phyloP scores from a whole-genome alignment of 1,140 invertebrate genomes.

The Drosophila nigrodunni region DNA sequence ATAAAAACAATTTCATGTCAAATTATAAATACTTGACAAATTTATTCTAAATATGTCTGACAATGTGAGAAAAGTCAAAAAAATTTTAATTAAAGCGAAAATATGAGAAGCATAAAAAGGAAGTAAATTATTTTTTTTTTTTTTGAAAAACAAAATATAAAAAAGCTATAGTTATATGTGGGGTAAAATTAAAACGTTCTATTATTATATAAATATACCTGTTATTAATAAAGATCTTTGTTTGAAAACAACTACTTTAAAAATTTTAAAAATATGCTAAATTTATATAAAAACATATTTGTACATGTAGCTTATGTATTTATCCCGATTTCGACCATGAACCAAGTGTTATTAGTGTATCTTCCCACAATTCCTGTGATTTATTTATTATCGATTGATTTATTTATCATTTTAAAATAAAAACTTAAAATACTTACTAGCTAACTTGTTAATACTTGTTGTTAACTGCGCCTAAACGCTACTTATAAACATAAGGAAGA shows the following conservation, averaged over 20 bases:
- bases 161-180: no score
- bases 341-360: conserved; percentile 1
- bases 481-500: conserved; percentile 38
- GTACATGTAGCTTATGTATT: conserved; percentile 4
- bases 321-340: conserved; percentile 6
- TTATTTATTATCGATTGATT: background rate
- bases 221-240: background rate
- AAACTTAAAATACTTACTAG: conserved; percentile 42
- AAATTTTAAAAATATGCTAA: background rate
- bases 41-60: no score
- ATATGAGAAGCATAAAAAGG: no score
- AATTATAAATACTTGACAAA: no score
- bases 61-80: no score
- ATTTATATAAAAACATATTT: background rate
- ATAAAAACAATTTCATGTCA: background rate
- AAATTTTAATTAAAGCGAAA: no score
- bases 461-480: conserved; percentile 27
- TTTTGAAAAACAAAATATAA: no score
- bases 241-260: background rate
- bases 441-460: conserved; percentile 19
- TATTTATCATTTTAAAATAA: conserved; percentile 18
- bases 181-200: no score
- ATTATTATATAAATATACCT: background rate
- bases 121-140: no score
- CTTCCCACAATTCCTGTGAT: conserved; percentile 1